Evolutionary conservation across 2,888 invertebrate genomes (phyloP), one percentile per base, ranked within the genome.

Genomic region (Ceriagrion tenellum): DNA sequence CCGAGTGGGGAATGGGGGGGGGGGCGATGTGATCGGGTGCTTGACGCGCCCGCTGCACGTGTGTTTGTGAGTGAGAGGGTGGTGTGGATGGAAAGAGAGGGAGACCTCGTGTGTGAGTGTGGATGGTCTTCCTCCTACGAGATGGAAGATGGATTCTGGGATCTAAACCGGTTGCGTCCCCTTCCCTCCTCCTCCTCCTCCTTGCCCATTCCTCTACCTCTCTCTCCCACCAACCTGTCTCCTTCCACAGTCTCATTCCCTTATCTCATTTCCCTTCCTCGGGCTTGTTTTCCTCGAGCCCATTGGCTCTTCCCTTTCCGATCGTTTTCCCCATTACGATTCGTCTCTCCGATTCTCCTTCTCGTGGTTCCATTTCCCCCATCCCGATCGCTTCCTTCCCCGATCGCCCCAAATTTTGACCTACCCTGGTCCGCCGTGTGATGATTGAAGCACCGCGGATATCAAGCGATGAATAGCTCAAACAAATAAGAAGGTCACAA

Each of bases 121-220:
- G 91, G 91, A 91, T 91, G 35, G 63, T 69, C 81, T 81, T 35
- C 81, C 69, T 91, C 91, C 93, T 47, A 26, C n/a, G 93, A 63
- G 91, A 91, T 91, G 91, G 91, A 91, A 91, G 91, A 91, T 91
- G 91, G 91, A 91, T 91, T 91, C 91, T 91, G 63, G 91, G 91
- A 93, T 93, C 93, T 93, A 93, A 93, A 93, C 93, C 93, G 93
- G 93, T 93, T 93, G 93, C 69, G 40, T 40, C 91, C 91, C 69
- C 69, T 13, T n/a, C 35, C 35, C 35, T 35, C 81, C 81, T 30
- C 81, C 12, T 26, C 35, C 35, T 35, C 81, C 81, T 30, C 81
- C 12, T 26, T 69, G 16, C 3, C 47, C 13, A 35, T 40, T 18
- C 20, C 91, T 13, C n/a, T n/a, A n/a, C n/a, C n/a, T n/a, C n/a